These are phyloP conservation scores for Cecidostiba fungosa DNA, from an alignment of 2,888 invertebrate genomes.

Conservation along the genomic window DNA sequence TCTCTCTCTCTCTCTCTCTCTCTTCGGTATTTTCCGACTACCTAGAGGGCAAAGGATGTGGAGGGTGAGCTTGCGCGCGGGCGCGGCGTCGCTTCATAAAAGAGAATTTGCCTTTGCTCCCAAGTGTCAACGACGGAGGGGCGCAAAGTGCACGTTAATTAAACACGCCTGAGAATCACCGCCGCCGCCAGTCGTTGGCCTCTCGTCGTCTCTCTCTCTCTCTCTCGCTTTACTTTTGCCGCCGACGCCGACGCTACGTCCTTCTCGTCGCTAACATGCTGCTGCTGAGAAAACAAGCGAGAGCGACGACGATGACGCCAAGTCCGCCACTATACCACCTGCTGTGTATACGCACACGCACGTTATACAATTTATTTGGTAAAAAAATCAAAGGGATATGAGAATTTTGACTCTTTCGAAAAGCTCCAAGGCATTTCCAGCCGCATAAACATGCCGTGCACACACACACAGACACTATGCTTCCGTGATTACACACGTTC, in stretches of 20 bases:
- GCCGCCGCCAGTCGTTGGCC: slow-evolving; percentile 17
- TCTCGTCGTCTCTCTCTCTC: not conserved
- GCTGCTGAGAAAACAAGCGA: not conserved
- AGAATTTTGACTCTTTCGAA: no score
- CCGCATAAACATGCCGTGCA: not conserved
- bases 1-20: not conserved
- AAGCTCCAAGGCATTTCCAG: not conserved
- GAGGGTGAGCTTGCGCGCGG: not conserved
- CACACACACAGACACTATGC: not conserved
- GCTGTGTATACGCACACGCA: not conserved
- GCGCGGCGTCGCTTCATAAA: slow-evolving; percentile 44
- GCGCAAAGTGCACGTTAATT: slow-evolving; percentile 67
- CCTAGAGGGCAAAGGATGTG: slow-evolving; percentile 1
- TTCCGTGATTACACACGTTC: slow-evolving; percentile 66
- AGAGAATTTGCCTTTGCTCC: slow-evolving; percentile 49
- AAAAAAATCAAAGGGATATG: no score
- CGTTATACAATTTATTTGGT: not conserved
- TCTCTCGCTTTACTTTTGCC: slow-evolving; percentile 6
- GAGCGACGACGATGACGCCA: not conserved
- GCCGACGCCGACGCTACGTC: not conserved
- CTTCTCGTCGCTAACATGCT: not conserved
- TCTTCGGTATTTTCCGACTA: slow-evolving; percentile 12
- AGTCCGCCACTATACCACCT: not conserved
- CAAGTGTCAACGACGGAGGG: slow-evolving; percentile 63
- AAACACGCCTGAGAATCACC: slow-evolving; percentile 61